Evolutionary conservation across 1,140 invertebrate genomes (phyloP).

Genomic region (Drosophila tsacasi): DNA sequence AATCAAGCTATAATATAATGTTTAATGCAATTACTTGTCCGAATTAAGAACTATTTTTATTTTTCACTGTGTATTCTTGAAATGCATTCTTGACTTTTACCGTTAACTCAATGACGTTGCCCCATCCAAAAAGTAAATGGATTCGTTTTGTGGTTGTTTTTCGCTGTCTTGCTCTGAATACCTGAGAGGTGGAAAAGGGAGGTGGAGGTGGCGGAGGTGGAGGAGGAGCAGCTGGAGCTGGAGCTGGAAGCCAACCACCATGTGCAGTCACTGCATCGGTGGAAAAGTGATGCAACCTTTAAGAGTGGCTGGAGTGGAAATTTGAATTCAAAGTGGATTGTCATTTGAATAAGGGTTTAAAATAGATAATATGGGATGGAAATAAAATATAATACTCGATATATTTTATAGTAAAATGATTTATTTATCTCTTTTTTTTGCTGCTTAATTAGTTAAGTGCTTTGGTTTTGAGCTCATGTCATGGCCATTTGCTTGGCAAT

Average conservation of each 20-base stretch:
- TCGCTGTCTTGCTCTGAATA: constrained; percentile 80
- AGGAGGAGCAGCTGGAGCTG: background rate
- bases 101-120: constrained; percentile 57
- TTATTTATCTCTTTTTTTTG: background rate
- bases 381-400: background rate
- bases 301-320: constrained; percentile 2
- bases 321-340: constrained; percentile 5
- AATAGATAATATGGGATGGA: background rate
- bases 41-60: background rate
- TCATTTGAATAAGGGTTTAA: background rate
- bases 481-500: constrained; percentile 10
- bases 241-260: background rate
- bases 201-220: background rate
- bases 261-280: constrained; percentile 55
- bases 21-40: too few species aligned
- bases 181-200: constrained; percentile 8
- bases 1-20: too few species aligned
- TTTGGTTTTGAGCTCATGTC: constrained; percentile 10
- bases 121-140: constrained; percentile 42
- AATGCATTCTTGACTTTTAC: constrained; percentile 40
- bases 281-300: constrained; percentile 38
- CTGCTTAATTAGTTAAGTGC: background rate
- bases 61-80: constrained; percentile 23
- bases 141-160: constrained; percentile 41
- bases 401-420: too few species aligned